These are phyloP conservation scores for Toxotes chatareus DNA, from an alignment of 2,113 vertebrate genomes.

Conservation along the genomic window DNA sequence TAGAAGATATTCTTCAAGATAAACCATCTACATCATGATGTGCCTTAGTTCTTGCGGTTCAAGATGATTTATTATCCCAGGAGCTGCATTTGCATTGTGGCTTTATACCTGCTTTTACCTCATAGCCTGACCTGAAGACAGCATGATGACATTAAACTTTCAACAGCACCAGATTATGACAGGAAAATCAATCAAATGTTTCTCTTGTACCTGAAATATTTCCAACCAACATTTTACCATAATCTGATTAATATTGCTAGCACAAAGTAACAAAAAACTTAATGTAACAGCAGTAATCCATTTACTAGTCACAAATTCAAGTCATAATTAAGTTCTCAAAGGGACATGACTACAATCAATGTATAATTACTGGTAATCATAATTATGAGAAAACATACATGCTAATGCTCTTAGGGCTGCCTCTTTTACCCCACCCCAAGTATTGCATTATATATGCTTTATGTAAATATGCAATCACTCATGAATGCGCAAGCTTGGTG, in stretches of 20 bases:
- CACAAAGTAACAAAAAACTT: no score
- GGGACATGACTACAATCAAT: conserved; percentile 34
- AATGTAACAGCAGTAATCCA: no score
- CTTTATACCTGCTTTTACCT: background rate
- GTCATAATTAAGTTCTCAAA: conserved; percentile 26
- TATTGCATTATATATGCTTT: conserved; percentile 45
- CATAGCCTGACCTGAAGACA: conserved; percentile 12
- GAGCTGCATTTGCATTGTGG: conserved; percentile 5
- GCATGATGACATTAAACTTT: conserved; percentile 11
- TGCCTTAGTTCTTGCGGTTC: background rate
- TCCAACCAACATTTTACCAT: no score
- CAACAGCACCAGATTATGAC: background rate
- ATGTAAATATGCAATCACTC: conserved; percentile 65
- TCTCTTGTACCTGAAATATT: background rate
- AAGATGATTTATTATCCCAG: conserved; percentile 29
- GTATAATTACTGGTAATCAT: conserved; percentile 45
- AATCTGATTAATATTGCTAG: no score
- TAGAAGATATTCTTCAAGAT: background rate
- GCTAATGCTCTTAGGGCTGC: conserved; percentile 38
- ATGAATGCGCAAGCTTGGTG: conserved; percentile 50
- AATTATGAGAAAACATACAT: conserved; percentile 38
- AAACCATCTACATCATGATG: background rate
- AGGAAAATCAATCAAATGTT: background rate
- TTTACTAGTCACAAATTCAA: no score
- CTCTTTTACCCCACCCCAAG: background rate